These are phyloP conservation scores for Sanderia malayensis DNA, from an alignment of 30 jellyfish, hydroid and myxozoan genomes.

Conservation along the genomic window DNA sequence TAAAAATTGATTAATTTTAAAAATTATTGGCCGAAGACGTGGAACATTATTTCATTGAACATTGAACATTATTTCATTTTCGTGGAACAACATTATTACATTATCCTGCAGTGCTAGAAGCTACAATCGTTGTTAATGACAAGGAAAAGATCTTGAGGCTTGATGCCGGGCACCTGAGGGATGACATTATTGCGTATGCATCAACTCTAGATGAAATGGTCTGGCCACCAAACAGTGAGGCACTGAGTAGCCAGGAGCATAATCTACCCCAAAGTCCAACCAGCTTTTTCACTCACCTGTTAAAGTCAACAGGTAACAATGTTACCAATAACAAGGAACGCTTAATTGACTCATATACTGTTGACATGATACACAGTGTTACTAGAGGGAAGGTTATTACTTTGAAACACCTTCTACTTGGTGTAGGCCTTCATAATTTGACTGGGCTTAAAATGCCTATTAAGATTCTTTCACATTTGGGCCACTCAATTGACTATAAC, in stretches of 20 bases:
- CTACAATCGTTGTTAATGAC: slow-evolving; percentile 14
- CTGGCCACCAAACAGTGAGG: slow-evolving; percentile 26
- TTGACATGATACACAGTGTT: slow-evolving; percentile 7
- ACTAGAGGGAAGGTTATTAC: slow-evolving; percentile 19
- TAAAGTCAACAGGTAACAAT: slow-evolving; percentile 8
- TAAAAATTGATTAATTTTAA: too few relatives aligned
- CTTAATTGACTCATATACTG: slow-evolving; percentile 10
- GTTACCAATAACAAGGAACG: slow-evolving; percentile 1
- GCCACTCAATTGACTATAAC: slow-evolving; percentile 8
- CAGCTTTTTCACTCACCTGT: slow-evolving; percentile 11
- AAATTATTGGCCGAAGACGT: too few relatives aligned
- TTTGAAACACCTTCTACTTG: slow-evolving; percentile 15
- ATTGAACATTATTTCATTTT: too few relatives aligned
- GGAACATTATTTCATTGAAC: too few relatives aligned
- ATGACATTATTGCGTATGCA: slow-evolving; percentile 5
- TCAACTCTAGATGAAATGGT: background rate
- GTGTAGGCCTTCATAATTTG: slow-evolving; percentile 6
- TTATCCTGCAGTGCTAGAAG: background rate
- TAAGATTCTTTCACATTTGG: slow-evolving; percentile 14
- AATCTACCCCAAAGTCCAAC: slow-evolving; percentile 11
- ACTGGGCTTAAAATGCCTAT: slow-evolving; percentile 19
- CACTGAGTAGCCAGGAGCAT: background rate
- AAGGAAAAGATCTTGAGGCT: slow-evolving; percentile 1
- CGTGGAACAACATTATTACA: too few relatives aligned
- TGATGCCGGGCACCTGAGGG: slow-evolving; percentile 5